phyloP scores from a whole-genome alignment of 2,888 invertebrate species.

The Bruchidius siliquastri region DNA sequence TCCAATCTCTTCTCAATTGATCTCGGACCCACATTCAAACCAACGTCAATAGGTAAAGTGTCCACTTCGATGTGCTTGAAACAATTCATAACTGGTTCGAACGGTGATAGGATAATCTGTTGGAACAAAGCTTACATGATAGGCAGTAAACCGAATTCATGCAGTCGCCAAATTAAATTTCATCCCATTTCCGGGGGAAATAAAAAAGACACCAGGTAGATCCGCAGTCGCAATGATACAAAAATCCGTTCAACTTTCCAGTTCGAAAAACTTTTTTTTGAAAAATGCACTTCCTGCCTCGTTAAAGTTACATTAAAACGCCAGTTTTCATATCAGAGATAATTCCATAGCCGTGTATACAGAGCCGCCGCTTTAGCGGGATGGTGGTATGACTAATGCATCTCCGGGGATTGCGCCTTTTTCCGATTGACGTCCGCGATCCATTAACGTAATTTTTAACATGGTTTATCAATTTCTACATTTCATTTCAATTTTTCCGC shows the following conservation, averaged over 20 bases:
- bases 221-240: background rate
- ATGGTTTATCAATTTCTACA: conserved; percentile 43
- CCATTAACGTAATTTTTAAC: conserved; percentile 39
- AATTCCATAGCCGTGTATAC: conserved; percentile 22
- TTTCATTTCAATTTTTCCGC: conserved; percentile 39
- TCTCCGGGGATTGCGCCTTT: conserved; percentile 24
- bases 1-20: no score
- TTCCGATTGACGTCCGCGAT: conserved; percentile 36
- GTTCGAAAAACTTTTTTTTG: conserved; percentile 4
- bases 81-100: no score
- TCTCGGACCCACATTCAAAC: no score
- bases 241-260: background rate
- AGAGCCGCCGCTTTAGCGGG: conserved; percentile 13
- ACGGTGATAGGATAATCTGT: no score
- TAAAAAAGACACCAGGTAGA: background rate
- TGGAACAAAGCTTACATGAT: no score
- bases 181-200: background rate
- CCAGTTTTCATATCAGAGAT: conserved; percentile 41
- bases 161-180: background rate
- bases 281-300: conserved; percentile 29
- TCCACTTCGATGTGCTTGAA: no score
- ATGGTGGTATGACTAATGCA: conserved; percentile 31
- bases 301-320: conserved; percentile 47
- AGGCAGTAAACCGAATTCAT: no score
- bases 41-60: no score